Evolutionary conservation across 1,140 invertebrate genomes (phyloP), one percentile per base, ranked within the genome.

Genomic region (Orius insidiosus): DNA sequence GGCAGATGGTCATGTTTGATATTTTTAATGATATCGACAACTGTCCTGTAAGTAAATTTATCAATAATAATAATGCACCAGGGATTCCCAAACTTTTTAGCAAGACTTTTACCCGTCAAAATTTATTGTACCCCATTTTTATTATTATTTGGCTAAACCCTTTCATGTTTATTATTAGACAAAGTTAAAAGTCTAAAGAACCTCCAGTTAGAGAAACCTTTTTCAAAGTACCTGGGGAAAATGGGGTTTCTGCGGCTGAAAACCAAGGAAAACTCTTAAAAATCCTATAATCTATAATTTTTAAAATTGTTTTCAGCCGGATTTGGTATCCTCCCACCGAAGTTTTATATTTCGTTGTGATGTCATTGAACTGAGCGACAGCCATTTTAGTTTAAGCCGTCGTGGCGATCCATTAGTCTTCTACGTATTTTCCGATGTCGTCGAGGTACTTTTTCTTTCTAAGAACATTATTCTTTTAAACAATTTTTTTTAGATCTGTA

Each of bases 21-120:
- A 90, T 96, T 47, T 87, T 94, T 63, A 92, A 96, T 63, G 89
- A 96, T 60, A 96, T 98, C 57, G 90, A 97, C 58, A 89, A 92
- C 58, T 96, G 90, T 67, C 92, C 93, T 36, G 79, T 85, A 63
- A 72, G 71, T 69, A n/a, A n/a, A n/a, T n/a, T n/a, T n/a, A n/a
- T n/a, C 19, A 32, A 19, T 15, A 42, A 34, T 34, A 34, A 8
- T 34, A n/a, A 34, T n/a, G n/a, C n/a, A n/a, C n/a, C n/a, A n/a
- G n/a, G n/a, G n/a, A n/a, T n/a, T n/a, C n/a, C n/a, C n/a, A n/a
- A n/a, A n/a, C n/a, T n/a, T n/a, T n/a, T n/a, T n/a, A n/a, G n/a
- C n/a, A n/a, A n/a, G n/a, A n/a, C n/a, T n/a, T n/a, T n/a, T n/a
- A n/a, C n/a, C n/a, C n/a, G n/a, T n/a, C n/a, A n/a, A n/a, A n/a